Evolutionary conservation across 2,888 invertebrate species (phyloP), one percentile per base, ranked within the genome.

Genomic region (Phorcus lineatus): DNA sequence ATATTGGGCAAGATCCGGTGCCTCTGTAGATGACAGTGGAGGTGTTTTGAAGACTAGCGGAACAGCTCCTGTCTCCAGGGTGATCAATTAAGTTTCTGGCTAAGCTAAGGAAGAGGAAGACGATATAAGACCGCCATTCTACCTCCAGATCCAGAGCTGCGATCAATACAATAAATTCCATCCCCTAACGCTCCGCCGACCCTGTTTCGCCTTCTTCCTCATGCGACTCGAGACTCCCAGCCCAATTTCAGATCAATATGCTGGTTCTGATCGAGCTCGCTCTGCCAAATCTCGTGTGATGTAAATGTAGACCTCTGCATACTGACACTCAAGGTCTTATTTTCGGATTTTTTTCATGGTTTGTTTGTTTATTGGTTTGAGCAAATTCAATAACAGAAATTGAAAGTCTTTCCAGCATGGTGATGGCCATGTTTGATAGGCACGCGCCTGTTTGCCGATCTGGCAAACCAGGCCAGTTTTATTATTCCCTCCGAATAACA

Each of bases 81-180:
- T 22, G 62, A 62, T 62, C 62, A 62, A 62, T 62, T 62, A 62
- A 62, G 62, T 62, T 62, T 24, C 62, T 62, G 16, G 62, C 62
- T 31, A n/a, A 62, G 62, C 62, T 62, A n/a, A 62, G 28, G 24
- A 28, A 28, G 24, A 62, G 62, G 62, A 62, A 62, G 62, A 62
- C 62, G 62, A 62, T 62, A 24, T 62, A 28, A 19, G 24, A 7
- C 62, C 62, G 24, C 62, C 62, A 62, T 62, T 62, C 62, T 17
- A 22, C 62, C 22, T 62, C 28, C 28, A 62, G 28, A 62, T 62
- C 62, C 62, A 28, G 62, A 28, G 24, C 24, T 31, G 24, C 62
- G 62, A 62, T 62, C 62, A 62, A 62, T 62, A 62, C 62, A 24
- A 28, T 62, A 24, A 62, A 62, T 62, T 62, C 62, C 28, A 28